A percentile compares a stretch with the other conserved stretches of the same genome.
phyloP scores from a whole-genome alignment of 1,140 invertebrate genomes.

The Macrobrachium rosenbergii region DNA sequence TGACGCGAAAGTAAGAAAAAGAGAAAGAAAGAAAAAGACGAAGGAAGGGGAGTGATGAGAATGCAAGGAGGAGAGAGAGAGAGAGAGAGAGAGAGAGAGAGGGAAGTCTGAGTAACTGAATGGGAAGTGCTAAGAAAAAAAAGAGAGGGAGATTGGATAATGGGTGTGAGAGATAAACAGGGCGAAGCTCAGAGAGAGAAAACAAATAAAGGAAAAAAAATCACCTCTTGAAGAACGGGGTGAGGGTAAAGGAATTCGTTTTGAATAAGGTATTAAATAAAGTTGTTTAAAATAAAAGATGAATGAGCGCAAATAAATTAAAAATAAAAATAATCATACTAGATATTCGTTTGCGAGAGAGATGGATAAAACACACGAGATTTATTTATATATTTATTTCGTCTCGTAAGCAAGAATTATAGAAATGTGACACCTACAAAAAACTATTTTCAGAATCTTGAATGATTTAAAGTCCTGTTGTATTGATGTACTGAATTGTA shows the following conservation, averaged over 20 bases:
- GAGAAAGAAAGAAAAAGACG: not conserved
- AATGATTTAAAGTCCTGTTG: too few relatives aligned
- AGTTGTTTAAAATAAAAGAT: too few relatives aligned
- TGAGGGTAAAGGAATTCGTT: not conserved
- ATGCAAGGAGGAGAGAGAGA: not conserved
- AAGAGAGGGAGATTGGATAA: conserved; percentile 9
- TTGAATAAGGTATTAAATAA: not conserved
- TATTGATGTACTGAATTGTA: too few relatives aligned
- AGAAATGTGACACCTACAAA: too few relatives aligned
- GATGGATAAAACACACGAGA: too few relatives aligned
- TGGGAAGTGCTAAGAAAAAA: not conserved
- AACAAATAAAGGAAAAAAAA: not conserved
- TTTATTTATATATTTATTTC: too few relatives aligned
- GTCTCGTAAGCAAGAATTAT: too few relatives aligned
- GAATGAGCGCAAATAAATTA: too few relatives aligned
- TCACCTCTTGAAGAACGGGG: too few relatives aligned
- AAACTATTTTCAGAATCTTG: too few relatives aligned
- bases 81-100: conserved; percentile 21
- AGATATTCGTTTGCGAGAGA: too few relatives aligned
- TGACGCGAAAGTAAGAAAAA: not conserved
- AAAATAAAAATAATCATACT: too few relatives aligned
- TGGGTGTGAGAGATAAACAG: conserved; percentile 13
- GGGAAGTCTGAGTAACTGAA: not conserved
- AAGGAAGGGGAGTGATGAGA: not conserved
- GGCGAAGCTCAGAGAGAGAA: conserved; percentile 1